Conservation (phyloP, 2,113 vertebrate genomes). For the Pollimyrus isidori region DNA sequence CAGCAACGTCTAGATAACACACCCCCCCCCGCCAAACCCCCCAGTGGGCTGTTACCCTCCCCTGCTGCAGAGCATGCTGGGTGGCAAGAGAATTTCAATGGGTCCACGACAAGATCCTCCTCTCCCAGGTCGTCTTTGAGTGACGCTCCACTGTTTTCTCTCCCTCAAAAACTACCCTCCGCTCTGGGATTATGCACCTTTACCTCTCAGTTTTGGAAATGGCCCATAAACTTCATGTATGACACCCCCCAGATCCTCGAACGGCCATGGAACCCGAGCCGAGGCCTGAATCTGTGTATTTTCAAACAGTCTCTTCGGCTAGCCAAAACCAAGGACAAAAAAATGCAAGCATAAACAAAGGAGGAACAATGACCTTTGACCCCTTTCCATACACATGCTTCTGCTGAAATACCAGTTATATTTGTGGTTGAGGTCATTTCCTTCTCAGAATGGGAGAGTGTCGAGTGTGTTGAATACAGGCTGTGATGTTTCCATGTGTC, state of each 20-base stretch:
- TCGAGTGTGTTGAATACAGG: background rate
- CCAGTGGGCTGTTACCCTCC: conserved; percentile 55
- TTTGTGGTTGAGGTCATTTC: background rate
- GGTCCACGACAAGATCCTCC: conserved; percentile 50
- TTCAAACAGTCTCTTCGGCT: conserved; percentile 53
- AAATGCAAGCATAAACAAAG: conserved; percentile 43
- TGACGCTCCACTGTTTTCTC: conserved; percentile 6
- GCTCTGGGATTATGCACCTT: conserved; percentile 60
- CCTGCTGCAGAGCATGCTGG: conserved; percentile 57
- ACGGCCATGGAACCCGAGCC: conserved; percentile 50
- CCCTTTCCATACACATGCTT: conserved; percentile 19
- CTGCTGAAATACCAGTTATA: background rate
- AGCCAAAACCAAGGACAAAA: conserved; percentile 63
- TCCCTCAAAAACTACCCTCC: conserved; percentile 44
- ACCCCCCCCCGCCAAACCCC: background rate
- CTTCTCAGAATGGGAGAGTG: background rate
- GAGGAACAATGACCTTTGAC: conserved; percentile 45
- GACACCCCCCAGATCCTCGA: conserved; percentile 33
- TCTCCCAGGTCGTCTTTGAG: conserved; percentile 45
- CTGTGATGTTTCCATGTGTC: conserved; percentile 10
- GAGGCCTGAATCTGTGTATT: conserved; percentile 36
- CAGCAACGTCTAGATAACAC: conserved; percentile 61
- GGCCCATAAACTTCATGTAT: conserved; percentile 56
- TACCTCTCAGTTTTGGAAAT: conserved; percentile 54
- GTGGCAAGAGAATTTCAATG: conserved; percentile 41